Conservation (phyloP, 2,797 vertebrate genomes). For the Meda fulgida region DNA sequence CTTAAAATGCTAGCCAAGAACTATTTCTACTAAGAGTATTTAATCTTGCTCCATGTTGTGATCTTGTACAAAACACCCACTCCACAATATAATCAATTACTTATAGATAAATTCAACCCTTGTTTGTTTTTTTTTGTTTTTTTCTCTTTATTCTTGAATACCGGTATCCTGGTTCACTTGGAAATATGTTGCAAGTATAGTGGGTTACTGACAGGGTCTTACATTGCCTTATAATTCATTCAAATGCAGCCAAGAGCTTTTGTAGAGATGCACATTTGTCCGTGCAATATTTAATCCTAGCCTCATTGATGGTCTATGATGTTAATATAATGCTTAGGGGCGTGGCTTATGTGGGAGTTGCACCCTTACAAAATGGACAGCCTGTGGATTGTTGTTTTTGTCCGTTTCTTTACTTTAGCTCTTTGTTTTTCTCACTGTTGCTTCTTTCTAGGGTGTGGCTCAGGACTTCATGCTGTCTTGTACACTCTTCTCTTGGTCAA, state of each 20-base stretch:
- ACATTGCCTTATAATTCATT: neutral
- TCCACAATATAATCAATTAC: neutral
- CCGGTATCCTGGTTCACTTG: neutral
- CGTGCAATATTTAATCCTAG: neutral
- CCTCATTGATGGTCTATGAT: neutral
- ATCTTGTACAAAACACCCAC: neutral
- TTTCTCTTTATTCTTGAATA: neutral
- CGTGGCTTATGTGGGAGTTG: slow-evolving; percentile 77
- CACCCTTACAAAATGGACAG: slow-evolving; percentile 78
- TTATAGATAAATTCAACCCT: neutral
- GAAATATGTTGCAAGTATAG: neutral
- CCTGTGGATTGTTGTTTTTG: slow-evolving; percentile 72
- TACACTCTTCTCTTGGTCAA: slow-evolving; percentile 68
- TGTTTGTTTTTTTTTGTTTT: neutral
- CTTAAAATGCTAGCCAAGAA: neutral
- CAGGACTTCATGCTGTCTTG: slow-evolving; percentile 83
- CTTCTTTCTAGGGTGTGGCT: slow-evolving; percentile 86
- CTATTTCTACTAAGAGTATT: neutral
- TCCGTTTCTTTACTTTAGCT: slow-evolving; percentile 60
- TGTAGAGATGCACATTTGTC: neutral
- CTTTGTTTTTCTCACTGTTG: slow-evolving; percentile 76
- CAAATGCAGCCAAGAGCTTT: neutral
- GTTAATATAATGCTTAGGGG: slow-evolving; percentile 49
- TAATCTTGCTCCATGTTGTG: neutral
- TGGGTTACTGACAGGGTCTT: neutral